Percentiles rank a stretch among this genome's conserved stretches.
These are phyloP conservation scores for Hemichromis elongatus DNA, from an alignment of 2,113 vertebrate species.

Conservation along the genomic window DNA sequence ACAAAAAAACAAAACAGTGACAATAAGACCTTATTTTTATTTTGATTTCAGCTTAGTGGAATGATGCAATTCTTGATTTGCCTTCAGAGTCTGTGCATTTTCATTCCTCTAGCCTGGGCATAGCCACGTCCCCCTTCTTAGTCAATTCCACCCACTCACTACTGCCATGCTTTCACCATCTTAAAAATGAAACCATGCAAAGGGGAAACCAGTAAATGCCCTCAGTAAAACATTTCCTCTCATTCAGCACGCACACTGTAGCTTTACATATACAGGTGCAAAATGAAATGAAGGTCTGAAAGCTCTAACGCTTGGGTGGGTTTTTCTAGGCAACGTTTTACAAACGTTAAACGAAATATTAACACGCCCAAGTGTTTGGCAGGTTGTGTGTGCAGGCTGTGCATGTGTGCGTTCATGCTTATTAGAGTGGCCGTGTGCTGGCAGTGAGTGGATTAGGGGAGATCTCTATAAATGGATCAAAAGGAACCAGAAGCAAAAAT, in stretches of 20 bases:
- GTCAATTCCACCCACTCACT: conserved; percentile 39
- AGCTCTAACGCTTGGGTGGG: background rate
- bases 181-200: background rate
- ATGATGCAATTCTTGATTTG: background rate
- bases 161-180: background rate
- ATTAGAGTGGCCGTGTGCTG: background rate
- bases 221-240: background rate
- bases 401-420: background rate
- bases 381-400: background rate
- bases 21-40: background rate
- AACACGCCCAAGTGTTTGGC: background rate
- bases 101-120: background rate
- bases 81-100: background rate
- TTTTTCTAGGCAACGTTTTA: background rate
- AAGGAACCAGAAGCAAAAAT: background rate
- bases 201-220: background rate
- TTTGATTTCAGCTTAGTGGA: background rate
- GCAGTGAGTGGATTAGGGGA: conserved; percentile 2
- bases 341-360: background rate
- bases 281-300: background rate
- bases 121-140: background rate
- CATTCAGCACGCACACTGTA: background rate
- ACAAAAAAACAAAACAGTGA: background rate
- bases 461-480: conserved; percentile 38
- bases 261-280: background rate